These are phyloP conservation scores for Actinopyga echinites DNA, from an alignment of 53 echinoderm and acorn worm genomes.

Conservation along the genomic window DNA sequence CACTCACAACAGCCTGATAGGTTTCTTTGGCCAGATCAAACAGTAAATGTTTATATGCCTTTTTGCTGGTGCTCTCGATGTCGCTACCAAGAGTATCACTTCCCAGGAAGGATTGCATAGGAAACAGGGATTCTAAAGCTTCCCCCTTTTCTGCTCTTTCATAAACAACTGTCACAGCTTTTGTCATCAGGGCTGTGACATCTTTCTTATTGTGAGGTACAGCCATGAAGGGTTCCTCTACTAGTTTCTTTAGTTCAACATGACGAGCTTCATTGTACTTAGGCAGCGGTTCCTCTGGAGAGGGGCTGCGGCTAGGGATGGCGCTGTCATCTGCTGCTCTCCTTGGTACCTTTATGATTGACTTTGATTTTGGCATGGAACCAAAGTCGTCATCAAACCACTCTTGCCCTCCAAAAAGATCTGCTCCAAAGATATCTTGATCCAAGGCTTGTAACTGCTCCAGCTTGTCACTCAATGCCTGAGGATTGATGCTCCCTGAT, in stretches of 20 bases:
- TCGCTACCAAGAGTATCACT: conserved; percentile 81
- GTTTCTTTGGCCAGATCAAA: conserved; percentile 89
- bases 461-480: conserved; percentile 79
- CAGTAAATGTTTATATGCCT: conserved; percentile 77
- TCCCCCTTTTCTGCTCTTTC: conserved; percentile 60
- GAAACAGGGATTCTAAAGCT: conserved; percentile 28
- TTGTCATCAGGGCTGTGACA: conserved; percentile 58
- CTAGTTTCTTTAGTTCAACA: conserved; percentile 79
- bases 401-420: conserved; percentile 93
- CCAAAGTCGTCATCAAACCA: conserved; percentile 98
- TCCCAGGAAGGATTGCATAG: conserved; percentile 66
- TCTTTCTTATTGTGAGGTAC: conserved; percentile 92
- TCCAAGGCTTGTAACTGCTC: conserved; percentile 74
- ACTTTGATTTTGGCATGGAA: conserved; percentile 91
- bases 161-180: conserved; percentile 76
- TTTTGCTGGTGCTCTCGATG: conserved; percentile 85
- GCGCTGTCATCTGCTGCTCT: conserved; percentile 56
- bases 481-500: conserved; percentile 84
- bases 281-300: conserved; percentile 46
- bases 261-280: conserved; percentile 52
- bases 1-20: conserved; percentile 69
- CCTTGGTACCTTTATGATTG: conserved; percentile 88
- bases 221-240: conserved; percentile 90
- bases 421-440: conserved; percentile 76
- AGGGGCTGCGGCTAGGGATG: conserved; percentile 2